phyloP scores from a whole-genome alignment of 2,797 vertebrate genomes.

The Sus cebifrons region DNA sequence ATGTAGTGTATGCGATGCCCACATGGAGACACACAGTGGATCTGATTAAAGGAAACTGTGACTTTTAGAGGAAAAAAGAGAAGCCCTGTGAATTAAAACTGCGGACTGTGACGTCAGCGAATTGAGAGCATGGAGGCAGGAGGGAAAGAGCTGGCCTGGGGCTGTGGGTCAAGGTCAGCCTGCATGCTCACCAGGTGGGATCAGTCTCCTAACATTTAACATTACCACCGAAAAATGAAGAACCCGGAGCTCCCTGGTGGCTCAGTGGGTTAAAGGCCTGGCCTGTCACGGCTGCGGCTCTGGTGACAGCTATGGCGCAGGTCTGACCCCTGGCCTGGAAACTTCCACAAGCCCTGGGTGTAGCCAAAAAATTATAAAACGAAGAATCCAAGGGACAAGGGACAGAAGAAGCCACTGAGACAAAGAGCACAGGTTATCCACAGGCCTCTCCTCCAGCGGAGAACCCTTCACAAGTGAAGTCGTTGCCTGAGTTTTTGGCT shows the following conservation, averaged over 20 bases:
- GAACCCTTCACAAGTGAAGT: not conserved
- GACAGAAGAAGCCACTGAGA: not conserved
- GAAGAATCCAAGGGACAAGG: not conserved
- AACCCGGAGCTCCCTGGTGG: no score
- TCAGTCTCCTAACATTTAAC: not conserved
- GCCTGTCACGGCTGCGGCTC: no score
- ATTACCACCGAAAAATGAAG: not conserved
- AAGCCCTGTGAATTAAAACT: conserved; percentile 7
- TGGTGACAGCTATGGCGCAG: no score
- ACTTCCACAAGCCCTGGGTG: no score
- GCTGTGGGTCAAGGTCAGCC: not conserved
- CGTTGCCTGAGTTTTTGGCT: not conserved
- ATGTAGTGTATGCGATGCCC: not conserved
- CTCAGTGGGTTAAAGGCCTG: no score
- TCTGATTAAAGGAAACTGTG: conserved; percentile 28
- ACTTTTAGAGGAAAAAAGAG: not conserved
- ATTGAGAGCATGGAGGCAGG: not conserved
- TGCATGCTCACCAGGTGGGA: not conserved
- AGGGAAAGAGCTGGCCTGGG: not conserved
- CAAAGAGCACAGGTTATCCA: not conserved
- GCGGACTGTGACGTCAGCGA: not conserved
- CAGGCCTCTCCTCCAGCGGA: not conserved
- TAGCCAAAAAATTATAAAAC: not conserved
- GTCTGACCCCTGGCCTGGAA: no score
- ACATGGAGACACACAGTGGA: not conserved